A percentile compares a stretch with the other conserved stretches of the same genome.
These are phyloP conservation scores for Thalassophryne amazonica DNA, from an alignment of 2,797 vertebrate genomes.

Conservation along the genomic window DNA sequence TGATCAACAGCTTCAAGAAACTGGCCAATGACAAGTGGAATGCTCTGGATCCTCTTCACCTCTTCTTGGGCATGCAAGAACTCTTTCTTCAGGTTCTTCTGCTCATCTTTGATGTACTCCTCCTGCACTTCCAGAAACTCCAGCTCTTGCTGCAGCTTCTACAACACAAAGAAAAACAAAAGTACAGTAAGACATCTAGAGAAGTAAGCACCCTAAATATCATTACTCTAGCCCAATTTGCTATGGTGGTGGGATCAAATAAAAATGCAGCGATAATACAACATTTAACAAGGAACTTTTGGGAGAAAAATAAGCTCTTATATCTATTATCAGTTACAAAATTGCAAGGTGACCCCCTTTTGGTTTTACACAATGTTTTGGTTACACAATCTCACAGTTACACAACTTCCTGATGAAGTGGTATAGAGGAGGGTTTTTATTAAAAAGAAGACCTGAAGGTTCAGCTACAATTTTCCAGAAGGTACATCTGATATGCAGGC, in stretches of 20 bases:
- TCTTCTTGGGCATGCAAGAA: conserved; percentile 96
- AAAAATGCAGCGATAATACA: neutral
- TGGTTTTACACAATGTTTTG: too few relatives aligned
- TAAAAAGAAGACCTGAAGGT: too few relatives aligned
- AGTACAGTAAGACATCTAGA: neutral
- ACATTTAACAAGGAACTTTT: too few relatives aligned
- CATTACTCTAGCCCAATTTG: neutral
- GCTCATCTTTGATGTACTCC: conserved; percentile 95
- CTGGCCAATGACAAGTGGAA: conserved; percentile 92
- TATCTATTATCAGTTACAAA: too few relatives aligned
- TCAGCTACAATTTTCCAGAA: too few relatives aligned
- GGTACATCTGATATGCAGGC: too few relatives aligned
- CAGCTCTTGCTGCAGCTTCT: conserved; percentile 95
- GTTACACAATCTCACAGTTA: too few relatives aligned
- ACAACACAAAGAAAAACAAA: conserved; percentile 2
- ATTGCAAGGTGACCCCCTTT: too few relatives aligned
- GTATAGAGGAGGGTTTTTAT: too few relatives aligned
- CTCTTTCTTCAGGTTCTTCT: conserved; percentile 95
- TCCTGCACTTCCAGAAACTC: conserved; percentile 95
- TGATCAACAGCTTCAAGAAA: conserved; percentile 95
- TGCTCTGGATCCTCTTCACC: conserved; percentile 95
- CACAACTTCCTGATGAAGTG: too few relatives aligned
- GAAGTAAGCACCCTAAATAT: neutral
- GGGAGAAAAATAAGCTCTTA: too few relatives aligned
- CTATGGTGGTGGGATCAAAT: neutral